A percentile compares a stretch with the other conserved stretches of the same genome.
phyloP scores from a whole-genome alignment of 2,797 vertebrate genomes.

The Argentina silus region DNA sequence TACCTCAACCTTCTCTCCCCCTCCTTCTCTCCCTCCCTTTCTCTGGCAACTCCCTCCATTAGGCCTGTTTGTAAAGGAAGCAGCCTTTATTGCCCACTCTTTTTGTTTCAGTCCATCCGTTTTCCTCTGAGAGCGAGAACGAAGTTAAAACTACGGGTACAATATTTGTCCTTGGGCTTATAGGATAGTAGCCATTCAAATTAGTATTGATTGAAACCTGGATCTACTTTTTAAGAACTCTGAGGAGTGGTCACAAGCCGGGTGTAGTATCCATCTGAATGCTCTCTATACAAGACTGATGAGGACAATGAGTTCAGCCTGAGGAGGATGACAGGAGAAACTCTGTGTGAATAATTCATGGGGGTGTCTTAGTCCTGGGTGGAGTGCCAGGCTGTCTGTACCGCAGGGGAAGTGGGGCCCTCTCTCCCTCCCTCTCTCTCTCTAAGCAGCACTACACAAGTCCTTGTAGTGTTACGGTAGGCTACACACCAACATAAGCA shows the following conservation, averaged over 20 bases:
- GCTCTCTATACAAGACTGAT: slow-evolving; percentile 38
- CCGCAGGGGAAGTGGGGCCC: neutral
- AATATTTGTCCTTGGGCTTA: neutral
- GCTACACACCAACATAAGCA: no score
- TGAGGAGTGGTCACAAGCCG: slow-evolving; percentile 23
- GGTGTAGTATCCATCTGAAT: slow-evolving; percentile 30
- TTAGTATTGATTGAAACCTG: neutral
- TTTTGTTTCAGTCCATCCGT: neutral
- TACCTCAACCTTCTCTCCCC: neutral
- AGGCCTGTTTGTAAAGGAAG: neutral
- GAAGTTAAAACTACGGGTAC: neutral
- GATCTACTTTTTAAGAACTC: neutral
- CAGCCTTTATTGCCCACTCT: neutral
- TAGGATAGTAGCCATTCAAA: neutral
- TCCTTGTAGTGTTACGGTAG: no score
- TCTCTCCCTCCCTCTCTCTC: neutral
- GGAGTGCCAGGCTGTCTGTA: slow-evolving; percentile 38
- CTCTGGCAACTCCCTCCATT: neutral
- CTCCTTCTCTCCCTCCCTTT: neutral
- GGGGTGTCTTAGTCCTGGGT: slow-evolving; percentile 35
- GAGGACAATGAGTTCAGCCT: slow-evolving; percentile 40
- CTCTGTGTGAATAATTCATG: slow-evolving; percentile 56
- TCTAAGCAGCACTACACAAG: no score
- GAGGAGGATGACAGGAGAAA: slow-evolving; percentile 29
- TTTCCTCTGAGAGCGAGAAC: neutral